phyloP scores from a whole-genome alignment of 2,113 vertebrate species.

The Campylomormyrus numenius region DNA sequence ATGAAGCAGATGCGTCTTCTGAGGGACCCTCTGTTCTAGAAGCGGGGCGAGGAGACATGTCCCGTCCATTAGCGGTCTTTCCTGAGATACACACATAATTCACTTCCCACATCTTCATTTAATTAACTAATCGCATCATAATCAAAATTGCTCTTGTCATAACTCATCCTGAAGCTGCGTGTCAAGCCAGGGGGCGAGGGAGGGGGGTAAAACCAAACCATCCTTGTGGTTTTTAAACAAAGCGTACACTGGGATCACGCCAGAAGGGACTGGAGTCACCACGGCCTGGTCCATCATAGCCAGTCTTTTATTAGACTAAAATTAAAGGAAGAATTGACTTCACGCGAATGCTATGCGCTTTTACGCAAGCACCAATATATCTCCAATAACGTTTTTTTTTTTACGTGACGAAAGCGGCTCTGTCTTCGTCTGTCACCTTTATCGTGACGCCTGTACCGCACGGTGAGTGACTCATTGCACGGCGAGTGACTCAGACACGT shows the following conservation, averaged over 20 bases:
- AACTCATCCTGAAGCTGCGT: constrained; percentile 35
- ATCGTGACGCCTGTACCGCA: not conserved
- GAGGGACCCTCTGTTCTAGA: constrained; percentile 38
- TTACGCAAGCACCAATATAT: not conserved
- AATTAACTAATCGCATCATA: constrained; percentile 57
- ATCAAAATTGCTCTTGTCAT: constrained; percentile 37
- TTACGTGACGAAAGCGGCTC: not conserved
- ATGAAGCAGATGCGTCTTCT: constrained; percentile 47
- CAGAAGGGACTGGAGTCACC: not conserved
- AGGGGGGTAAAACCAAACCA: not conserved
- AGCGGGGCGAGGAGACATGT: constrained; percentile 43
- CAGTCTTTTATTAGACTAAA: not conserved
- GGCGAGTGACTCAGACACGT: not conserved
- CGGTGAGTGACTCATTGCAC: not conserved
- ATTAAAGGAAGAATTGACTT: not conserved
- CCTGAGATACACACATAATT: constrained; percentile 53
- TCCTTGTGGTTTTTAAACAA: not conserved
- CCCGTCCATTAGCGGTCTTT: constrained; percentile 56
- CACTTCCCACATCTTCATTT: constrained; percentile 55
- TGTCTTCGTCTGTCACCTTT: not conserved
- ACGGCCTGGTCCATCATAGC: not conserved
- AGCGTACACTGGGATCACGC: not conserved
- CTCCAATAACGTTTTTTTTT: not conserved
- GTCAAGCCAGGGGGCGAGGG: constrained; percentile 3
- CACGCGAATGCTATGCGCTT: not conserved